Percentiles rank a stretch among this genome's conserved stretches.
phyloP scores from a whole-genome alignment of 2,113 vertebrate species.

The Chloebia gouldiae region DNA sequence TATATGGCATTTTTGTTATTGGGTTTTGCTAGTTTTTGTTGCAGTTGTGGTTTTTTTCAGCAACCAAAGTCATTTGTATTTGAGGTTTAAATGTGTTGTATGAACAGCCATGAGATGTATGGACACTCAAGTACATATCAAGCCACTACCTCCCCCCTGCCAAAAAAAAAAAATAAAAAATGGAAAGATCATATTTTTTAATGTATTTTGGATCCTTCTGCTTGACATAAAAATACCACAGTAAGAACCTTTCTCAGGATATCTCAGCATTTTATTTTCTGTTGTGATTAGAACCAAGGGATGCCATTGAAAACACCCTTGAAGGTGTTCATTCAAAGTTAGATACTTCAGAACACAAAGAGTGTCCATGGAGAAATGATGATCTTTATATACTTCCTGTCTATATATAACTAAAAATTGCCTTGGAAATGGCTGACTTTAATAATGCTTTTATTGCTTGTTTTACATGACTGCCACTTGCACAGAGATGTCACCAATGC shows the following conservation, averaged over 20 bases:
- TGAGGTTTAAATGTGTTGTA: background rate
- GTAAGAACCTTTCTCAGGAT: background rate
- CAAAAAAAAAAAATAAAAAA: background rate
- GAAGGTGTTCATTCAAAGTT: constrained; percentile 12
- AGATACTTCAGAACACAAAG: background rate
- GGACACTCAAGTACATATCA: background rate
- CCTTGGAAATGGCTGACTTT: background rate
- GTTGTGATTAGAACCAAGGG: background rate
- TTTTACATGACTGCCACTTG: constrained; percentile 22
- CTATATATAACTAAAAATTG: background rate
- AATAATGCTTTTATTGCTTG: background rate
- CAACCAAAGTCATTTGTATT: background rate
- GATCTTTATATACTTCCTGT: background rate
- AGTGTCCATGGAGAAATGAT: background rate
- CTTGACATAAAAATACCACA: background rate
- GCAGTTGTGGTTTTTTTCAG: background rate
- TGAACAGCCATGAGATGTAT: background rate
- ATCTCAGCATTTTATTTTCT: background rate
- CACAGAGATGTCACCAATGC: background rate
- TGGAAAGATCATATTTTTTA: background rate
- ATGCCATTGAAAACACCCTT: background rate
- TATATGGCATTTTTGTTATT: background rate
- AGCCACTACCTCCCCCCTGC: fast-evolving
- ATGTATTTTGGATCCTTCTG: background rate
- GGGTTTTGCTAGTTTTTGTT: background rate